These are phyloP conservation scores for Macrosiphum euphorbiae DNA, from an alignment of 2,888 invertebrate genomes.

Conservation along the genomic window DNA sequence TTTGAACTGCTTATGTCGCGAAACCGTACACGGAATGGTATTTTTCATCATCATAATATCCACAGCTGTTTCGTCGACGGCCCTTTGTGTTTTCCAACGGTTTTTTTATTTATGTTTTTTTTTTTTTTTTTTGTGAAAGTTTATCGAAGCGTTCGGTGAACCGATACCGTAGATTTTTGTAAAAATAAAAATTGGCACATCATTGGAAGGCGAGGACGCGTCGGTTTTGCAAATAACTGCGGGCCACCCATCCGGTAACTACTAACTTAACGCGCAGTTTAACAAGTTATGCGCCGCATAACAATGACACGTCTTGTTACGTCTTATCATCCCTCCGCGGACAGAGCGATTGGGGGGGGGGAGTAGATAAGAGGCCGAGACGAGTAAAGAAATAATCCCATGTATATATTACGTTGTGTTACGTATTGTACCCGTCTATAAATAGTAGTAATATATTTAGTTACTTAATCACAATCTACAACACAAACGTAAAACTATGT, in stretches of 20 bases:
- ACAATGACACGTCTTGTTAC: not conserved
- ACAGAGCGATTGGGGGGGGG: not conserved
- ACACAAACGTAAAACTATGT: not conserved
- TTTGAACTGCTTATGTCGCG: not conserved
- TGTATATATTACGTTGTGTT: not conserved
- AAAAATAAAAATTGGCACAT: slow-evolving; percentile 12
- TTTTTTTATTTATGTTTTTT: not conserved
- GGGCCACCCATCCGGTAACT: not conserved
- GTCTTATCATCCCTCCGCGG: not conserved
- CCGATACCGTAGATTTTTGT: not conserved
- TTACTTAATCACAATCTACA: not conserved
- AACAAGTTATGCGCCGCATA: not conserved
- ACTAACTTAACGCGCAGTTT: not conserved
- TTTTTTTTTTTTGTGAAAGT: not conserved
- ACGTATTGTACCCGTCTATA: not conserved
- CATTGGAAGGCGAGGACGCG: not conserved
- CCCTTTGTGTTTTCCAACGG: not conserved
- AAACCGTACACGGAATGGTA: not conserved
- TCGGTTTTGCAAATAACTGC: not conserved
- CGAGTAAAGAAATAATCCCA: not conserved
- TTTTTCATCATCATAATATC: not conserved
- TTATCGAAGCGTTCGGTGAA: not conserved
- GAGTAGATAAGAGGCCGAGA: too few relatives aligned
- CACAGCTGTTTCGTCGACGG: not conserved
- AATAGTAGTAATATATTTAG: not conserved